Base-by-base conservation (phyloP, 2,888 invertebrate genomes). In the Rhabditoides inermis region DNA sequence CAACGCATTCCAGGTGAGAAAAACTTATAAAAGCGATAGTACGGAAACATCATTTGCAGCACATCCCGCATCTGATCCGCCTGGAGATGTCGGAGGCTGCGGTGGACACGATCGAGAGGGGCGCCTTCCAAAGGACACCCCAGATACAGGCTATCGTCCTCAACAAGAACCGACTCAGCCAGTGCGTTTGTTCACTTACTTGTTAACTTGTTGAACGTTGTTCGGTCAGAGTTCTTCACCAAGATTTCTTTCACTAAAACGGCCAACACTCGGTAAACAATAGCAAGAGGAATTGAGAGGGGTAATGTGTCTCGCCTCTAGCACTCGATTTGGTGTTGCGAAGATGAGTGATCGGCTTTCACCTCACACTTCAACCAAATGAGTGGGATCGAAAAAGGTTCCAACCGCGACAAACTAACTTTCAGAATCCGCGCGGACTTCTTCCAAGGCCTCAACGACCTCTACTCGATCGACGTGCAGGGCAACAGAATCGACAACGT, bases 41-140 rank as follows among this genome's bases (percentile, higher is more conserved):
- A 10, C 10, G 1, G 35, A 32, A 32, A n/a, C 2, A 30, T n/a
- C 37, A 39, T n/a, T 59, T 68, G 47, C 51, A 72, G 68, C 64
- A 75, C 56, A 72, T 72, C 44, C 74, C 72, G 10, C 56, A 65
- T 48, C 53, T 76, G 51, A 72, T 76, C 35, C 71, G 76, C 30
- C 58, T 76, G 51, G 76, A 76, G 53, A 76, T 76, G 74, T 70
- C 72, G 5, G 76, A 76, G 51, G 75, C 73, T 4, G 74, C 74
- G 18, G 70, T 76, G 28, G 70, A 72, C 45, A 71, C 72, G 3
- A 75, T 76, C 45, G 73, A 76, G 46, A 53, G 61, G 51, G 76
- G 75, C 25, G 74, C 73, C 30, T 76, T 76, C 61, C 76, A 76
- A 53, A 53, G 62, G 47, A 70, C 70, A 20, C 70, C 69, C 22